Evolutionary conservation across 2,113 vertebrate species (phyloP).

Genomic region (Helogale parvula): DNA sequence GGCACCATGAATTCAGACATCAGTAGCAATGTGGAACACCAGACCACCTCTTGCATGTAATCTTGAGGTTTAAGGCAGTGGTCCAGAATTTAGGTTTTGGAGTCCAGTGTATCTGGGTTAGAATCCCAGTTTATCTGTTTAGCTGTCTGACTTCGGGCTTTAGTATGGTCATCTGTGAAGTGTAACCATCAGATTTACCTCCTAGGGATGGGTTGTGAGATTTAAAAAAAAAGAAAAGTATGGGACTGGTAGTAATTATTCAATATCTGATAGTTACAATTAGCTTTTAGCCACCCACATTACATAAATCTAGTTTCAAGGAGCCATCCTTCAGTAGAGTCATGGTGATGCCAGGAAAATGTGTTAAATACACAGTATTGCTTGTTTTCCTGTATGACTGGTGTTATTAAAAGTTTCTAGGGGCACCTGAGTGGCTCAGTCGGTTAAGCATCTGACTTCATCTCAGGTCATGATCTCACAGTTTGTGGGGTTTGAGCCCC

Average conservation of each 20-base stretch:
- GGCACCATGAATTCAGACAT: not conserved
- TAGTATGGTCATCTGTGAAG: not conserved
- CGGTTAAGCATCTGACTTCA: not conserved
- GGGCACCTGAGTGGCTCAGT: not conserved
- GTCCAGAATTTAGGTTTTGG: not conserved
- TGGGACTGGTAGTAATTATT: not conserved
- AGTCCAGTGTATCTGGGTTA: not conserved
- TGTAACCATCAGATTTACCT: not conserved
- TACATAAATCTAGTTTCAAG: not conserved
- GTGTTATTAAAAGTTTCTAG: not conserved
- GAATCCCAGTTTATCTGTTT: not conserved
- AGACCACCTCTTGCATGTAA: not conserved
- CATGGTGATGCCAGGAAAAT: not conserved
- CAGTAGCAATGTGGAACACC: not conserved
- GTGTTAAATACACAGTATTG: not conserved
- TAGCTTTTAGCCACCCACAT: not conserved
- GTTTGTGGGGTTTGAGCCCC: not conserved
- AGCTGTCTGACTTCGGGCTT: not conserved
- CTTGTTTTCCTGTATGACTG: constrained; percentile 32
- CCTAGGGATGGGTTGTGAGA: not conserved
- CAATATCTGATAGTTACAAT: not conserved
- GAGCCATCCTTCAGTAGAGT: not conserved
- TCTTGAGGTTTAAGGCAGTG: not conserved
- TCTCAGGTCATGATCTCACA: not conserved
- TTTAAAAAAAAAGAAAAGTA: not conserved